Percentiles rank a stretch among this genome's conserved stretches.
Evolutionary conservation across 2,113 vertebrate genomes (phyloP).

Genomic region (Ceyx melanurus): DNA sequence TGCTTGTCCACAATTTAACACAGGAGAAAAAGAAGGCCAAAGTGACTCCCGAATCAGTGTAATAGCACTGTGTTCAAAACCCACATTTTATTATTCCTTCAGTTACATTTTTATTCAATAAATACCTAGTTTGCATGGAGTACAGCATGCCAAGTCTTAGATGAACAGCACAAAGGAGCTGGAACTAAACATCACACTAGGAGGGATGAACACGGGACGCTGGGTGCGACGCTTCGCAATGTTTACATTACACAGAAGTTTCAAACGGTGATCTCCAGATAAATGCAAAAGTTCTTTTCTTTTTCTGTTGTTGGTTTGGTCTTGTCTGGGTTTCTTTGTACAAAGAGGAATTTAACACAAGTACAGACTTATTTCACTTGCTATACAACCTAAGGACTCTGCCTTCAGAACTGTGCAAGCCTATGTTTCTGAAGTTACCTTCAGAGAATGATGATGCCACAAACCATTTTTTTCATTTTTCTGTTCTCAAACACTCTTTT

Average conservation of each 20-base stretch:
- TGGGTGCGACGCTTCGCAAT: not conserved
- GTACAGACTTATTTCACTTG: not conserved
- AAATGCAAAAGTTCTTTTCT: not conserved
- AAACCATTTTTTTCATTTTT: not conserved
- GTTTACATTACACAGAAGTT: constrained; percentile 31
- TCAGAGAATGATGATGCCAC: not conserved
- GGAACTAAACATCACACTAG: not conserved
- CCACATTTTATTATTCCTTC: constrained; percentile 69
- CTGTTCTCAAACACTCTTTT: not conserved
- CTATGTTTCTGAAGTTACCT: not conserved
- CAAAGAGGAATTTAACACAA: not conserved
- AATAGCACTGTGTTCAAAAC: constrained; percentile 31
- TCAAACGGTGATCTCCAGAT: constrained; percentile 34
- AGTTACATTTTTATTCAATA: constrained; percentile 79
- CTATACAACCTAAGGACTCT: not conserved
- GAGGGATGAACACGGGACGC: not conserved
- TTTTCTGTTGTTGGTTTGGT: not conserved
- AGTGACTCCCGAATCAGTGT: constrained; percentile 18
- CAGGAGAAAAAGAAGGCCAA: not conserved
- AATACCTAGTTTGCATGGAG: constrained; percentile 81
- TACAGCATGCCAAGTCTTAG: constrained; percentile 76
- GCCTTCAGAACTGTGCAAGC: not conserved
- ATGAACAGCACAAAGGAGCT: constrained; percentile 33
- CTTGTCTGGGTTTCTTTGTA: not conserved
- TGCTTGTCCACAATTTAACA: not conserved